Evolutionary conservation across 2,797 vertebrate genomes (phyloP).

Genomic region (Spheniscus humboldti): DNA sequence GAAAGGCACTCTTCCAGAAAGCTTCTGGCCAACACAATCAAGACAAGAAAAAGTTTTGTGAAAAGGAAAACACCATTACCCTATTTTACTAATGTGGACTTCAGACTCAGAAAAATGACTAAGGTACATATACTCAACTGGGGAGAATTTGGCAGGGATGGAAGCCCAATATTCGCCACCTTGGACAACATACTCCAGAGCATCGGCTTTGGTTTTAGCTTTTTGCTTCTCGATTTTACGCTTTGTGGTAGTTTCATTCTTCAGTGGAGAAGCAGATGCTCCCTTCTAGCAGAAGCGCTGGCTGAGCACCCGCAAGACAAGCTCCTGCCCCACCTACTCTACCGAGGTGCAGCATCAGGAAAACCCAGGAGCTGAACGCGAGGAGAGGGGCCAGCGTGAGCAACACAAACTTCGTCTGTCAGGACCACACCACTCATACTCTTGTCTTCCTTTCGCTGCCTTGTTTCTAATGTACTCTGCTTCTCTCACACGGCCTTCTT

Average conservation of each 20-base stretch:
- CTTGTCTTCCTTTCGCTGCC: not conserved
- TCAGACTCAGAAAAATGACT: not conserved
- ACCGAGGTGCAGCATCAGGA: not conserved
- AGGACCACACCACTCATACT: not conserved
- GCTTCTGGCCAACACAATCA: constrained; percentile 39
- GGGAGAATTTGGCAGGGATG: not conserved
- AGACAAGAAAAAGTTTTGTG: not conserved
- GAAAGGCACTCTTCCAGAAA: constrained; percentile 11
- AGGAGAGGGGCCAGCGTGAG: not conserved
- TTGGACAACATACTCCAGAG: not conserved
- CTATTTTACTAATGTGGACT: not conserved
- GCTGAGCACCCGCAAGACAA: not conserved
- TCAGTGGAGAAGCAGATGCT: not conserved
- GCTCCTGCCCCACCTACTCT: not conserved
- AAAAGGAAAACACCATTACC: not conserved
- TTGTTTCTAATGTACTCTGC: not conserved
- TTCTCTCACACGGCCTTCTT: not conserved
- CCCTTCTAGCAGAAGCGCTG: not conserved
- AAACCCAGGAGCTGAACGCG: not conserved
- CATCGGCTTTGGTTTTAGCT: not conserved
- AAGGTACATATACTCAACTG: rapidly evolving
- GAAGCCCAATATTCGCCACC: not conserved
- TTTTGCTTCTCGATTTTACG: not conserved
- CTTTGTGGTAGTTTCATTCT: not conserved
- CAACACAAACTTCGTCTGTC: not conserved